Evolutionary conservation across 1,140 invertebrate genomes (phyloP).

Genomic region (Cheumatopsyche charites): DNA sequence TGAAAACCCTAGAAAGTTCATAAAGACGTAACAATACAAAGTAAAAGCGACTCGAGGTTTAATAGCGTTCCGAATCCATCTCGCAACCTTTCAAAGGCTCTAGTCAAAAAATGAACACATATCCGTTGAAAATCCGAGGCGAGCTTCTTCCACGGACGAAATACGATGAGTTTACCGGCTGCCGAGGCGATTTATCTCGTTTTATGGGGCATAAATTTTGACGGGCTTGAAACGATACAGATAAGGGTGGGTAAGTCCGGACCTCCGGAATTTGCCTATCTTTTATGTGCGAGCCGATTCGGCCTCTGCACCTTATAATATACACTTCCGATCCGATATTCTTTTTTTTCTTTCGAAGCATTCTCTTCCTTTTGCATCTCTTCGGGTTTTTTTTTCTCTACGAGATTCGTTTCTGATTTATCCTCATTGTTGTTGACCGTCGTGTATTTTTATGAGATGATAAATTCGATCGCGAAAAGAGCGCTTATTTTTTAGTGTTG

Average conservation of each 20-base stretch:
- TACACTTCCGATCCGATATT: conserved; percentile 9
- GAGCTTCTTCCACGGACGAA: neutral
- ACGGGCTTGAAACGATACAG: conserved; percentile 6
- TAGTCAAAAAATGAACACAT: too few species aligned
- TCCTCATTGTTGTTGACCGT: conserved; percentile 28
- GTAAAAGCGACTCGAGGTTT: too few species aligned
- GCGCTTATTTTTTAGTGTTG: conserved; percentile 13
- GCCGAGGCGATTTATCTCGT: conserved; percentile 20
- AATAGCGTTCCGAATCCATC: too few species aligned
- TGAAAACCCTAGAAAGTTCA: too few species aligned
- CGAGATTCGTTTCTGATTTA: conserved; percentile 1
- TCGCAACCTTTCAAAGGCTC: too few species aligned
- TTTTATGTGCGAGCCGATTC: conserved; percentile 27
- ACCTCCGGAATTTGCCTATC: conserved; percentile 29
- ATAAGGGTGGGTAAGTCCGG: conserved; percentile 1
- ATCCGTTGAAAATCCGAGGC: neutral
- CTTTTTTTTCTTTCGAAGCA: neutral
- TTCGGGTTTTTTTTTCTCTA: neutral
- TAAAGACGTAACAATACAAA: too few species aligned
- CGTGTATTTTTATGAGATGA: conserved; percentile 29
- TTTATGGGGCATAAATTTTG: conserved; percentile 35
- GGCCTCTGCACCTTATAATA: conserved; percentile 16
- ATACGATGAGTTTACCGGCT: conserved; percentile 3
- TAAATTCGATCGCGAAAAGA: neutral
- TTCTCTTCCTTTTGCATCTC: too few species aligned